phyloP scores from a whole-genome alignment of 1,140 invertebrate genomes.

The Sarcophaga peregrina region DNA sequence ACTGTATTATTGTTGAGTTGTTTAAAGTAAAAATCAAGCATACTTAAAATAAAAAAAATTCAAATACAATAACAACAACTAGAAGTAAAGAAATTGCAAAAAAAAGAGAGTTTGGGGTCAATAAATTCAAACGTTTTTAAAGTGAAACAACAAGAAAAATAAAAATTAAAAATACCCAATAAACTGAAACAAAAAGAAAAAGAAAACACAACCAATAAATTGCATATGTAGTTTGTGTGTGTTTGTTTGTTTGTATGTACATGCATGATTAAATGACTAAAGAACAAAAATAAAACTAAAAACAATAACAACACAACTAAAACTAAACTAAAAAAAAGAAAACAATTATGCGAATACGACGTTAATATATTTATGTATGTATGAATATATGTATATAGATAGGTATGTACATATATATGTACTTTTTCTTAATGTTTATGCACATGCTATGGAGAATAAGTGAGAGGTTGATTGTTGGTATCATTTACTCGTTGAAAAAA shows the following conservation, averaged over 20 bases:
- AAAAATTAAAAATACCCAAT: too few relatives aligned
- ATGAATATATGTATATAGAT: not conserved
- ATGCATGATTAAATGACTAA: slow-evolving; percentile 9
- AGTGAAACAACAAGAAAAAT: not conserved
- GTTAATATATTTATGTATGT: not conserved
- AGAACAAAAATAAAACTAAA: slow-evolving; percentile 11
- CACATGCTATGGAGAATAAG: not conserved
- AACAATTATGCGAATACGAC: slow-evolving; percentile 17
- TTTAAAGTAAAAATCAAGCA: not conserved
- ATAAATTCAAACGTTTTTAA: slow-evolving; percentile 10
- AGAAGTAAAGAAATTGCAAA: not conserved
- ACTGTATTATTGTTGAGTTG: too few relatives aligned
- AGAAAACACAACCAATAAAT: not conserved
- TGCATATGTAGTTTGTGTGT: too few relatives aligned
- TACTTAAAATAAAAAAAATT: slow-evolving; percentile 5
- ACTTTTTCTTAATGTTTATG: not conserved
- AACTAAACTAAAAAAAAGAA: not conserved
- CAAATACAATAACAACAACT: not conserved
- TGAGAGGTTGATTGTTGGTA: slow-evolving; percentile 1
- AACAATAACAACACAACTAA: too few relatives aligned
- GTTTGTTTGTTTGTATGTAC: not conserved
- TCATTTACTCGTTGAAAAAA: not conserved
- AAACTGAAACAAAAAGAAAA: not conserved
- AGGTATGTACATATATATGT: not conserved
- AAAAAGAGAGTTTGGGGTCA: slow-evolving; percentile 21